Evolutionary conservation across 2,888 invertebrate genomes (phyloP).

Genomic region (Athrips mouffetella): DNA sequence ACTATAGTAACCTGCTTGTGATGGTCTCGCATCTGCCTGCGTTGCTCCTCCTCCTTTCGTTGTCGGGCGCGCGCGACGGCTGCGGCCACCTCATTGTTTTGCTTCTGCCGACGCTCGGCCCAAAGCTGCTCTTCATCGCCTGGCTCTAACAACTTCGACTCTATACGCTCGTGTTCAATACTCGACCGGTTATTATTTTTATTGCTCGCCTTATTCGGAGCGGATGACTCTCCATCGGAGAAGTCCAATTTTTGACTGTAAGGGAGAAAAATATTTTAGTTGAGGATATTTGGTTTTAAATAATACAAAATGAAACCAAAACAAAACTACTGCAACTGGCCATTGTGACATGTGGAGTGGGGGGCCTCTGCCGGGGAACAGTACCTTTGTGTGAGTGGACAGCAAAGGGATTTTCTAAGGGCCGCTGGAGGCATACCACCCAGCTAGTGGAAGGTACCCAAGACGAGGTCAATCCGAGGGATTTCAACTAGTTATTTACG

Average conservation of each 20-base stretch:
- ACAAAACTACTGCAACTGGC: too few relatives aligned
- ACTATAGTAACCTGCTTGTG: constrained; percentile 26
- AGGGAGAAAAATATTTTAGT: constrained; percentile 33
- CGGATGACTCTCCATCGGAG: constrained; percentile 90
- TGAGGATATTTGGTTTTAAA: too few relatives aligned
- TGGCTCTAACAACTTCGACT: constrained; percentile 55
- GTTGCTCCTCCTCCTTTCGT: constrained; percentile 93
- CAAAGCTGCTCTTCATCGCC: constrained; percentile 78
- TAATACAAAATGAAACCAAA: too few relatives aligned
- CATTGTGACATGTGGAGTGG: too few relatives aligned
- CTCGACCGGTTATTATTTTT: constrained; percentile 52
- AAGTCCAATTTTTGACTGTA: constrained; percentile 92
- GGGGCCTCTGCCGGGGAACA: too few relatives aligned
- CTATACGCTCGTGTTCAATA: constrained; percentile 59
- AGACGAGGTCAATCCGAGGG: too few relatives aligned
- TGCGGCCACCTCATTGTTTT: constrained; percentile 84
- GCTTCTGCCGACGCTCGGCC: constrained; percentile 83
- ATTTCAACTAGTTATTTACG: too few relatives aligned
- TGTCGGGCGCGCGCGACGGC: constrained; percentile 91
- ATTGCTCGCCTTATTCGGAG: constrained; percentile 50
- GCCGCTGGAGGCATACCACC: too few relatives aligned
- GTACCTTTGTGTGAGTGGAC: too few relatives aligned
- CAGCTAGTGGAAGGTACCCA: too few relatives aligned
- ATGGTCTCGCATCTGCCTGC: constrained; percentile 74
- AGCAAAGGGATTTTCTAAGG: too few relatives aligned